Evolutionary conservation across 2,888 invertebrate genomes (phyloP), one percentile per base, ranked within the genome.

Genomic region (Idaea biselata): DNA sequence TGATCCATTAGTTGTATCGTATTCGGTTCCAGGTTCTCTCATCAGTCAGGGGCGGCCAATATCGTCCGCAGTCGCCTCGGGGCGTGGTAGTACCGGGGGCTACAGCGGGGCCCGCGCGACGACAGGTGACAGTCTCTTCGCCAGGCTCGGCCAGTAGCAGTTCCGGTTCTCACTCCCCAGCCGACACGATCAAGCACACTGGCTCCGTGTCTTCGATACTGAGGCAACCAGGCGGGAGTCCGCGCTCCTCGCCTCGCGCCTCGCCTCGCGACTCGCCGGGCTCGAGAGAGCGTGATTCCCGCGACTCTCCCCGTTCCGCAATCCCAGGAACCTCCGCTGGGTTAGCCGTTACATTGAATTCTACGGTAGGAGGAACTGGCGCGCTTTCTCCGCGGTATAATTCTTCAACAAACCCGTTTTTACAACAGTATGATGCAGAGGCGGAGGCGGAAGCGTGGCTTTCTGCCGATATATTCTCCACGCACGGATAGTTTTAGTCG

Each of bases 61-160:
- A 94, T 94, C 94, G 94, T 94, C 94, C 94, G 93, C 94, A 94
- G 91, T 95, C 94, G 88, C 94, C 94, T 94, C 88, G 94, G 93
- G 80, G 89, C 94, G 81, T 87, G 92, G 87, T 88, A 92, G 90
- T 93, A 89, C 79, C 88, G 89, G 68, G 87, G 90, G 82, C 89
- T 73, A 90, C 87, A 82, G 91, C 85, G 65, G 65, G 67, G 64
- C 64, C 64, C 67, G 54, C 61, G 55, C 62, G 58, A 61, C 66
- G 66, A 61, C 61, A 7, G 55, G 55, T 44, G 44, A 44, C 44
- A 44, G 86, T 88, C 57, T 88, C 95, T 82, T 95, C 96, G 81
- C 97, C 96, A 94, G 96, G 96, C 94, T 96, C 97, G 85, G 96
- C 96, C 94, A 96, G 96, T 94, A 96, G 95, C 93, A 95, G 96